Evolutionary conservation across 2,797 vertebrate genomes (phyloP).

Genomic region (Tapirus indicus): DNA sequence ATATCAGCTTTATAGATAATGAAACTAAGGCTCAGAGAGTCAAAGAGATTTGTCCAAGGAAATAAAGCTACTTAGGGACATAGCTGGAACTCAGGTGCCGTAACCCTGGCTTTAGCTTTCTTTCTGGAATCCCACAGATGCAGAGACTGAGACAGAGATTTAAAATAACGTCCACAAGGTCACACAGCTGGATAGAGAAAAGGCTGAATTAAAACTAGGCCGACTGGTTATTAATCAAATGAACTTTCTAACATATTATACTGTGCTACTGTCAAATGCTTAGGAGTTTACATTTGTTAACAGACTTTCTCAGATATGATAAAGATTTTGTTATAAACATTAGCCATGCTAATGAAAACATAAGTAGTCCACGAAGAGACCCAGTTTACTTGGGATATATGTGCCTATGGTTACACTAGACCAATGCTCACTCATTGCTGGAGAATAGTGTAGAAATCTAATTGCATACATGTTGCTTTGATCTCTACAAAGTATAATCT

Average conservation of each 20-base stretch:
- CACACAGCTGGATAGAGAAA: background rate
- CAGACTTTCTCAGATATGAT: background rate
- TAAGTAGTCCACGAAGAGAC: background rate
- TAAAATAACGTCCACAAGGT: background rate
- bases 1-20: background rate
- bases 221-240: background rate
- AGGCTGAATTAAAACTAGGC: background rate
- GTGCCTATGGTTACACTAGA: background rate
- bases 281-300: background rate
- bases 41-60: background rate
- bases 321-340: background rate
- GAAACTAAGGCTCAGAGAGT: background rate
- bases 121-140: fast-evolving
- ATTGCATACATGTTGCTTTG: fast-evolving
- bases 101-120: background rate
- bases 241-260: background rate
- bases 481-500: background rate
- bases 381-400: fast-evolving
- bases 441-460: fast-evolving
- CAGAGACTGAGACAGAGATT: background rate
- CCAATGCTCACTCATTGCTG: fast-evolving
- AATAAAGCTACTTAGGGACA: background rate
- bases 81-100: background rate
- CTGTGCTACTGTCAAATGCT: background rate
- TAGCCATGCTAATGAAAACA: background rate